Evolutionary conservation across 2,113 vertebrate genomes (phyloP), one percentile per base, ranked within the genome.

Genomic region (Callionymus lyra): DNA sequence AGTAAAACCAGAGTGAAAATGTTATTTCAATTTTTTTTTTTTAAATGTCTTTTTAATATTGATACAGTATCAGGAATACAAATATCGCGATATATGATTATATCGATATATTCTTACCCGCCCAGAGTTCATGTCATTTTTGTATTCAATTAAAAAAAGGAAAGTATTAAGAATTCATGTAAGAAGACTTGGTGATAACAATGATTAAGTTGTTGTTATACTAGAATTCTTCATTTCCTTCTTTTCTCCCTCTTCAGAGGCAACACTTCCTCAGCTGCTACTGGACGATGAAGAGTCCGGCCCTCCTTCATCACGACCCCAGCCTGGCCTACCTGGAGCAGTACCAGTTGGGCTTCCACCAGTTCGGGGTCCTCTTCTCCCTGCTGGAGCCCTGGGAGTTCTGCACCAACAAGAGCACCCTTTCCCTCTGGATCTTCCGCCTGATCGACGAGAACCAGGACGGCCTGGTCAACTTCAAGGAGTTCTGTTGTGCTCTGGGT

Each of bases 221-320:
- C 21, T 8, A 27, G 4, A 27, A 27, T 27, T 27, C 8, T 27
- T 27, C 21, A 4, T 4, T 27, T 27, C 21, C 8, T 27, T 27
- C 21, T 68, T 59, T 69, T 4, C 8, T 27, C 21, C 8, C 8
- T 27, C 21, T 68, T 59, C 70, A 99, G 95, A 93, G 84, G 79
- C 92, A 99, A 44, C 93, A 97, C 74, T 96, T 99, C 67, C 85
- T 94, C 44, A 89, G 88, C 58, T 96, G 91, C 79, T 99, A 97
- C 31, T 98, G 95, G 94, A 86, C 65, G 14, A 74, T 84, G 31
- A 68, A 70, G 41, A 88, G 86, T 62, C 82, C 87, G 0, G 72
- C 66, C 15, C 76, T 95, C 53, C 88, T 85, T n/a, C 90, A 97
- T 45, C 94, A 98, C 0, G 91, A 99, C 57, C 90, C 93, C 53